Conservation (phyloP, 2,888 invertebrate genomes). For the Malthinus seriepunctatus region DNA sequence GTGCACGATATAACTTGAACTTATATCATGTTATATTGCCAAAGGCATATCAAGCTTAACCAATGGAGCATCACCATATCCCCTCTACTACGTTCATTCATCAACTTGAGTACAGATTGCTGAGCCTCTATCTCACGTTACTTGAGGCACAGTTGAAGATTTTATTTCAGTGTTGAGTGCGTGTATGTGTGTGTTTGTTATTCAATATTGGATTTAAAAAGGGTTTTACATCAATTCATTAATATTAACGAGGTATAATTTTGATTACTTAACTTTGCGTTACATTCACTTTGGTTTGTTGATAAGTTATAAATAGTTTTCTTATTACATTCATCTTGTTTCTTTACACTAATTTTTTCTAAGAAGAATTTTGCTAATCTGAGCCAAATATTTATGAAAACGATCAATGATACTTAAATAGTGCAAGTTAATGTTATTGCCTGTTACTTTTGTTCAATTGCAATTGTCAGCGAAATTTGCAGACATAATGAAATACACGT, state of each 20-base stretch:
- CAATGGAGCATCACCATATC: slow-evolving; percentile 15
- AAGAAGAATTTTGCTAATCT: no score
- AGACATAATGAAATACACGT: no score
- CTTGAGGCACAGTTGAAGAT: slow-evolving; percentile 40
- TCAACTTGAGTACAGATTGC: slow-evolving; percentile 40
- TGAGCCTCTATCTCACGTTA: slow-evolving; percentile 46
- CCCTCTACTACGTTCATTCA: slow-evolving; percentile 45
- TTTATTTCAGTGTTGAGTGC: slow-evolving; percentile 38
- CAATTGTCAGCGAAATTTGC: no score
- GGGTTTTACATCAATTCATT: not conserved
- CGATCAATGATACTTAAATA: no score
- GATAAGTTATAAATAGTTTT: no score
- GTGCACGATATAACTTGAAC: not conserved
- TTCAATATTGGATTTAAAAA: slow-evolving; percentile 13
- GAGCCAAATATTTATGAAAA: no score
- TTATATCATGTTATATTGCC: slow-evolving; percentile 20
- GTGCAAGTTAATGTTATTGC: no score
- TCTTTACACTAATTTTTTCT: no score
- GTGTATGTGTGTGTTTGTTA: slow-evolving; percentile 34
- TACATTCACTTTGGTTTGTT: no score
- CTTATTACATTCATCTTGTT: no score
- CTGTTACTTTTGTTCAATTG: no score
- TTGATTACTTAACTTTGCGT: not conserved
- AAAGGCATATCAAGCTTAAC: slow-evolving; percentile 30
- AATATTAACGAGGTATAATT: not conserved